Evolutionary conservation across 2,113 vertebrate genomes (phyloP), one percentile per base, ranked within the genome.

Genomic region (Bucco capensis): DNA sequence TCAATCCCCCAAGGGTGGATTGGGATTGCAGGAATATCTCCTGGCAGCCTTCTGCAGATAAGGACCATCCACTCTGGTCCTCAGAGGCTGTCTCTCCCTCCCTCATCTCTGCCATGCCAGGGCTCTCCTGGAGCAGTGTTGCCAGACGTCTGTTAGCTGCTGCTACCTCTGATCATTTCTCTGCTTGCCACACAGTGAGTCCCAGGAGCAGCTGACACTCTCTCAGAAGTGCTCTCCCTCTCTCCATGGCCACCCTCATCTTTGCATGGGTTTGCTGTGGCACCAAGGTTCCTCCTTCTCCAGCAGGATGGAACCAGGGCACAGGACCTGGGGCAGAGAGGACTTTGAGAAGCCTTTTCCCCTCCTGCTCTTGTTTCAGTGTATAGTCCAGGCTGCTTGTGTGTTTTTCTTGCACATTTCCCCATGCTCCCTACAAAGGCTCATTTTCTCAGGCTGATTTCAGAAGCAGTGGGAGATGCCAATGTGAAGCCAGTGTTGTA

Each of bases 401-500:
- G 77, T 86, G 53, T 42, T 93, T 94, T 86, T 49, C 77, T 86
- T 66, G 81, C 70, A 82, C 53, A 35, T 92, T 92, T 76, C 77
- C 95, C 50, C 70, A 40, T 49, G 31, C 60, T 96, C 56, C 77
- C 90, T 86, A 83, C 83, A 82, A 92, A 89, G 86, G 66, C 83
- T 93, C 71, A 75, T 94, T 96, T 93, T 96, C 88, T 72, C 86
- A 76, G 86, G 70, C 86, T 84, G 92, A 82, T 92, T 96, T 96
- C 86, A 93, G 90, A 82, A 95, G 92, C 94, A 82, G 94, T 94
- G 66, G 96, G 96, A 96, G 86, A 88, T 66, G 90, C 62, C 2
- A 17, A 93, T 58, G 77, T 14, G n/a, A 93, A 95, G 92, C 93
- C 94, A 96, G 86, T 1, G 6, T 53, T 92, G 86, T 93, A 92